Evolutionary conservation across 2,113 vertebrate genomes (phyloP).

Genomic region (Alces alces): DNA sequence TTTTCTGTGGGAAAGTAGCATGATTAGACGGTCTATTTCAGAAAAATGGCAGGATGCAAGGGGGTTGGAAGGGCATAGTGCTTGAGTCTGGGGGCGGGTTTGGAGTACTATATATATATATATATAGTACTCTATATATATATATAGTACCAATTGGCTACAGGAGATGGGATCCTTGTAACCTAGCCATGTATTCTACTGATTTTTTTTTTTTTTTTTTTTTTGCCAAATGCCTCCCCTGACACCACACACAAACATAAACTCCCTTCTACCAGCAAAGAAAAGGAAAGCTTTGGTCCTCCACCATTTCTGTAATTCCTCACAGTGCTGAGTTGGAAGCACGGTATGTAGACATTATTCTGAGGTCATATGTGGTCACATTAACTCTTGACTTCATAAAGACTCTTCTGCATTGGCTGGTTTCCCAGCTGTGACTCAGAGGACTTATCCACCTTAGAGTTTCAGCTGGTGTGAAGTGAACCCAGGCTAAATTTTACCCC

Average conservation of each 20-base stretch:
- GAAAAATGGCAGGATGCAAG: not conserved
- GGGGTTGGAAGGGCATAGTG: accelerated
- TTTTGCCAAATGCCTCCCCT: not conserved
- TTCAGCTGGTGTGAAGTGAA: not conserved
- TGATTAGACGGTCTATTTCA: not conserved
- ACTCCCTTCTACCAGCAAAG: accelerated
- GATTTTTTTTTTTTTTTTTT: not conserved
- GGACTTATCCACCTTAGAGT: not conserved
- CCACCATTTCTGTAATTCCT: accelerated
- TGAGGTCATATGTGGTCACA: not conserved
- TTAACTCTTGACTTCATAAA: accelerated
- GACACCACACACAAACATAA: accelerated
- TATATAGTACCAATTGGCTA: accelerated
- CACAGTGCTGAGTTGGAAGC: not conserved
- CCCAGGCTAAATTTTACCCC: accelerated
- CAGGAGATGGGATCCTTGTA: not conserved
- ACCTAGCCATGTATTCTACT: accelerated
- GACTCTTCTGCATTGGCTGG: too few relatives aligned
- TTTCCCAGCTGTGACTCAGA: not conserved
- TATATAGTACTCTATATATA: too few relatives aligned
- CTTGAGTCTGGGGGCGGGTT: not conserved
- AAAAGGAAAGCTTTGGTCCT: accelerated
- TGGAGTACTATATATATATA: not conserved
- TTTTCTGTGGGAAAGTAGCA: accelerated
- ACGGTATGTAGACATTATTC: not conserved